Percentiles rank a stretch among this genome's conserved stretches.
Evolutionary conservation across 2,888 invertebrate species (phyloP).

Genomic region (Gryllus longicercus): DNA sequence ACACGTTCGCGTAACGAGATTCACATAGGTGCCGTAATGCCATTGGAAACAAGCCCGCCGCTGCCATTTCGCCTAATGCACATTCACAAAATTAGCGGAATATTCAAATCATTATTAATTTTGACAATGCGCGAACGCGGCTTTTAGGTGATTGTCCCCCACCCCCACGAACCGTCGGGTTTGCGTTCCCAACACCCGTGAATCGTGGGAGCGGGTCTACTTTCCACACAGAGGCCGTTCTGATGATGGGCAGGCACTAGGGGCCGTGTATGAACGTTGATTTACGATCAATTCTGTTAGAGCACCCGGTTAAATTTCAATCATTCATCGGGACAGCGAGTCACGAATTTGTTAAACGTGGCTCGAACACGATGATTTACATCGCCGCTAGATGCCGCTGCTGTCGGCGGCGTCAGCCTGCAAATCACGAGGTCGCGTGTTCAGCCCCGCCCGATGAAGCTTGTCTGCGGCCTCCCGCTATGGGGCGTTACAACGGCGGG

Average conservation of each 20-base stretch:
- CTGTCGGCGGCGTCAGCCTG: too few species aligned
- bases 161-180: not conserved
- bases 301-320: constrained; percentile 17
- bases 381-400: too few species aligned
- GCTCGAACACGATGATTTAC: not conserved
- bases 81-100: constrained; percentile 6
- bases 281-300: constrained; percentile 17
- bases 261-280: not conserved
- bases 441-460: too few species aligned
- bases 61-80: not conserved
- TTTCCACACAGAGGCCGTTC: not conserved
- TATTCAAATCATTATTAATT: constrained; percentile 17
- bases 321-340: not conserved
- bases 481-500: too few species aligned
- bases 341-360: not conserved
- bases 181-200: not conserved
- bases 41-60: not conserved
- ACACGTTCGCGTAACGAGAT: too few species aligned
- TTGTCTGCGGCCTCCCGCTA: too few species aligned
- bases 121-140: not conserved
- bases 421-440: too few species aligned
- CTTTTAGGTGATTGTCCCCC: not conserved
- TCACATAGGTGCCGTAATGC: not conserved
- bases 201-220: not conserved
- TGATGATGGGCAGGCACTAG: not conserved